Conservation (phyloP, 2,113 vertebrate species). For the Anguilla japonica region DNA sequence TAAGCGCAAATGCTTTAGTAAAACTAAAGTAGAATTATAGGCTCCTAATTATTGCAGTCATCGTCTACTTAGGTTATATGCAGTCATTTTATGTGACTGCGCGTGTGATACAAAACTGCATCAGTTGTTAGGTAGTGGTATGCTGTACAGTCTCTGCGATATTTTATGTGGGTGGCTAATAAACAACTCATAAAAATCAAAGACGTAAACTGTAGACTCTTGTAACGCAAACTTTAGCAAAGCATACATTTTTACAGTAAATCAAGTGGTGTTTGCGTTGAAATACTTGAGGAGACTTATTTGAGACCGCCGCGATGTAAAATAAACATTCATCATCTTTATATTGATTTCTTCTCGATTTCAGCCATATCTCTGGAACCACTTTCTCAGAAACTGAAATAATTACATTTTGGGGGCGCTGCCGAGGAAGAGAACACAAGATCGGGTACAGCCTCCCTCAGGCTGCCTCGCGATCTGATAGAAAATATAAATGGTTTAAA, state of each 20-base stretch:
- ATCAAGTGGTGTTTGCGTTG: background rate
- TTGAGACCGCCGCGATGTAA: conserved; percentile 41
- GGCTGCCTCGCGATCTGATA: conserved; percentile 40
- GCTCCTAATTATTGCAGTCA: background rate
- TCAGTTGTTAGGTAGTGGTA: background rate
- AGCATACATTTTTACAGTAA: background rate
- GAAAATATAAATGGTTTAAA: conserved; percentile 40
- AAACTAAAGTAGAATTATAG: background rate
- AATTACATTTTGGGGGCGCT: conserved; percentile 65
- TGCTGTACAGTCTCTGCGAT: background rate
- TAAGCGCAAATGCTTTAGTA: background rate
- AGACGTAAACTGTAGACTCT: background rate
- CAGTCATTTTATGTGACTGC: background rate
- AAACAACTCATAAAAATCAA: background rate
- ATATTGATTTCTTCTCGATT: conserved; percentile 67
- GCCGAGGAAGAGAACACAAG: conserved; percentile 53
- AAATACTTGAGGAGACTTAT: background rate
- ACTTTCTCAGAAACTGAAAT: conserved; percentile 63
- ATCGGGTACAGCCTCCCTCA: conserved; percentile 59
- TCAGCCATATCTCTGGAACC: conserved; percentile 56
- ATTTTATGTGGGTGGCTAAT: background rate
- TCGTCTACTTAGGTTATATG: background rate
- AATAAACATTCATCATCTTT: conserved; percentile 64
- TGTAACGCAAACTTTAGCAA: background rate
- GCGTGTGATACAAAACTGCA: background rate